These are phyloP conservation scores for Morelia viridis DNA, from an alignment of 2,797 vertebrate species.

Conservation along the genomic window DNA sequence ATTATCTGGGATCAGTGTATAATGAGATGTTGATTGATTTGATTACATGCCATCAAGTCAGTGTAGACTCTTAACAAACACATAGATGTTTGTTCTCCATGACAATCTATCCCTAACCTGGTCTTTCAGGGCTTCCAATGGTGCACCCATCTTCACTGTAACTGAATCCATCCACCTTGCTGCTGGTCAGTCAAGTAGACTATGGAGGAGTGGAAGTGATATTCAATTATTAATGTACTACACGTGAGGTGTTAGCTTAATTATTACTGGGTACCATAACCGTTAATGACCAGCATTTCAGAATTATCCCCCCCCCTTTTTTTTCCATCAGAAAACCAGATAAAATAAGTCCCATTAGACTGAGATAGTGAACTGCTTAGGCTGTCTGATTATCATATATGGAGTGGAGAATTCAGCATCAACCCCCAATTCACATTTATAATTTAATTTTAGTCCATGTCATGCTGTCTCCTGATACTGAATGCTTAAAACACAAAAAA, in stretches of 20 bases:
- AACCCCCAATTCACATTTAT: neutral
- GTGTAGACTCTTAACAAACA: neutral
- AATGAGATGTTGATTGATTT: neutral
- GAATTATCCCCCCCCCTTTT: neutral
- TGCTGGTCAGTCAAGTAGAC: neutral
- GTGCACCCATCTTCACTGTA: neutral
- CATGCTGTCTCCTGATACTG: neutral
- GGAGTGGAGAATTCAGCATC: neutral
- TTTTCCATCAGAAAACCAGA: neutral
- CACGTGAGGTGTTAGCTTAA: neutral
- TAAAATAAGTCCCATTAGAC: neutral
- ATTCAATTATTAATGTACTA: neutral
- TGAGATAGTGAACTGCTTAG: neutral
- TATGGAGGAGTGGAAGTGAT: neutral
- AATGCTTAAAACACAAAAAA: conserved; percentile 26
- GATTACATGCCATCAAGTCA: neutral
- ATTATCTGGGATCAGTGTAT: neutral
- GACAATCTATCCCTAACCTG: neutral
- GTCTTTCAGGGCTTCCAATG: neutral
- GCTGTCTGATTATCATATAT: neutral
- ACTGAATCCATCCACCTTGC: neutral
- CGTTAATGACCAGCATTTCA: neutral
- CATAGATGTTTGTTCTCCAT: neutral
- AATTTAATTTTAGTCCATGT: neutral
- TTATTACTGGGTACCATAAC: too few relatives aligned